phyloP scores from a whole-genome alignment of 2,888 invertebrate genomes.

The Amphipoea oculea region DNA sequence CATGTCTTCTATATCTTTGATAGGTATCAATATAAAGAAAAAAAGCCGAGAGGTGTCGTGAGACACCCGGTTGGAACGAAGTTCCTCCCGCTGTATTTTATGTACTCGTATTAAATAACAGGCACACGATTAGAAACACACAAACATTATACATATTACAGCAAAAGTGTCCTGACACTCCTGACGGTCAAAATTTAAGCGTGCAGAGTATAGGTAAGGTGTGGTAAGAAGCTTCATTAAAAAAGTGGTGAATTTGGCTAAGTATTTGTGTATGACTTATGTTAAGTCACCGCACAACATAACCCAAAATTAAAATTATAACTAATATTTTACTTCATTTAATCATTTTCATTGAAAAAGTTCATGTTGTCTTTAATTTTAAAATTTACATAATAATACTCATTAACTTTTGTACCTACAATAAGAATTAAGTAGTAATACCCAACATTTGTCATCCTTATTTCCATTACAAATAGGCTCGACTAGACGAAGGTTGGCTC shows the following conservation, averaged over 20 bases:
- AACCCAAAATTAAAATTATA: no score
- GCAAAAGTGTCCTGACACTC: neutral
- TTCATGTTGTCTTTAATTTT: no score
- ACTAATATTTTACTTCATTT: neutral
- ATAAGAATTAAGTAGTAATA: slow-evolving; percentile 6
- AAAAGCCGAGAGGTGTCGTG: neutral
- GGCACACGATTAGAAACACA: neutral
- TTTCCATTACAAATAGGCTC: slow-evolving; percentile 38
- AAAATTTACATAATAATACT: no score
- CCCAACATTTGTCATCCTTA: slow-evolving; percentile 5
- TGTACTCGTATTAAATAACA: neutral
- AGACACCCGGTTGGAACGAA: neutral
- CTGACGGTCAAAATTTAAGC: neutral
- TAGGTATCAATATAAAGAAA: neutral
- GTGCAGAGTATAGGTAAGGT: no score
- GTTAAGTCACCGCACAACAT: neutral
- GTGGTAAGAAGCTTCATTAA: neutral
- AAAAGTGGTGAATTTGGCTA: neutral
- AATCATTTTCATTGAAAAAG: neutral
- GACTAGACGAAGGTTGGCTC: slow-evolving; percentile 21
- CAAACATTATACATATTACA: neutral
- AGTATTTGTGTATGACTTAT: neutral
- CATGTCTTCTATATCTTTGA: neutral
- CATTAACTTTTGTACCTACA: neutral
- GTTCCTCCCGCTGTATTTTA: neutral